Conservation (phyloP, 2,888 invertebrate species). For the Parthenolecanium corni region DNA sequence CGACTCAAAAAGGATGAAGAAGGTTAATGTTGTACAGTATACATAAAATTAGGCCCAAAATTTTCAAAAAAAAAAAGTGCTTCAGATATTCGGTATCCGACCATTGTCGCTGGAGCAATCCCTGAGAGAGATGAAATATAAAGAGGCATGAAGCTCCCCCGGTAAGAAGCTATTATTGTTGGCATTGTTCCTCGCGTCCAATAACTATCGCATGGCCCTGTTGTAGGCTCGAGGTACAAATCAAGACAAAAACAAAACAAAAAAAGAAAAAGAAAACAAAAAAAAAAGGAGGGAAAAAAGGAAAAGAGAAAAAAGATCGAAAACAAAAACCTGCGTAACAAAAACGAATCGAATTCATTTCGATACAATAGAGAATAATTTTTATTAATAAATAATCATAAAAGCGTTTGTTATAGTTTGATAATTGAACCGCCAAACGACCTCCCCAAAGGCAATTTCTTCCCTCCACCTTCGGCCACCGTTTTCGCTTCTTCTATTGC, state of each 20-base stretch:
- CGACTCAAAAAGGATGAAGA: too few relatives aligned
- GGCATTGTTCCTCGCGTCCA: constrained; percentile 21
- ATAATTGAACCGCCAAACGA: constrained; percentile 24
- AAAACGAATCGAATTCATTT: constrained; percentile 25
- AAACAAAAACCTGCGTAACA: background rate
- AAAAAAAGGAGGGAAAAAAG: background rate
- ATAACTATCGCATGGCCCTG: constrained; percentile 15
- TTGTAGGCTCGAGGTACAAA: constrained; percentile 12
- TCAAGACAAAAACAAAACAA: constrained; percentile 18
- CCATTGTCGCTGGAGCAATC: too few relatives aligned
- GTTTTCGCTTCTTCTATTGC: too few relatives aligned
- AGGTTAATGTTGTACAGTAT: too few relatives aligned
- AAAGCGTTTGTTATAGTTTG: constrained; percentile 27
- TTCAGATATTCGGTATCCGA: too few relatives aligned
- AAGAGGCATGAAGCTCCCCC: constrained; percentile 15
- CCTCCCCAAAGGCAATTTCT: constrained; percentile 18
- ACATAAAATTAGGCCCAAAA: too few relatives aligned
- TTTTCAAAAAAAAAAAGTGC: too few relatives aligned
- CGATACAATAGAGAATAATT: constrained; percentile 23
- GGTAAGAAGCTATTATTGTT: constrained; percentile 25
- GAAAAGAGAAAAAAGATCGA: background rate
- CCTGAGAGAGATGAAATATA: too few relatives aligned
- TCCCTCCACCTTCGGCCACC: too few relatives aligned
- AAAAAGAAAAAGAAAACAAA: background rate
- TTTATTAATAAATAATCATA: constrained; percentile 26